Percentiles rank a stretch among this genome's conserved stretches.
These are phyloP conservation scores for Acipenser ruthenus DNA, from an alignment of 2,797 vertebrate genomes.

Conservation along the genomic window DNA sequence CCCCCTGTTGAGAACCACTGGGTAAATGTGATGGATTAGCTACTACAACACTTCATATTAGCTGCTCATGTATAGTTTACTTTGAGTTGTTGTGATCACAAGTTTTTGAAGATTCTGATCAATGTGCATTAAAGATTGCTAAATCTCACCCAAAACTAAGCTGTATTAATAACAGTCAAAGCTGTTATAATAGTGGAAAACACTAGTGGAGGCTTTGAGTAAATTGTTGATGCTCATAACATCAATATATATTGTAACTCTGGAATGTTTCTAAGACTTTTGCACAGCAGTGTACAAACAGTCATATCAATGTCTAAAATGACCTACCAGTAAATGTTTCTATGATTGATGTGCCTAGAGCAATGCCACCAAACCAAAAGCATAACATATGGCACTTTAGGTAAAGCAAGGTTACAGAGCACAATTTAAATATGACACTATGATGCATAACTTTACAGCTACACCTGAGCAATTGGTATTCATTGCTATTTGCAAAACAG, in stretches of 20 bases:
- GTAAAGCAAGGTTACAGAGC: conserved; percentile 39
- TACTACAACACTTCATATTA: too few relatives aligned
- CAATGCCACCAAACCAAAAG: conserved; percentile 42
- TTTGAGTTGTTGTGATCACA: too few relatives aligned
- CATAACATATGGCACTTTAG: conserved; percentile 45
- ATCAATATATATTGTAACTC: conserved; percentile 13
- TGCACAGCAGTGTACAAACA: background rate
- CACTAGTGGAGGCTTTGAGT: too few relatives aligned
- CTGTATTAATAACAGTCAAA: too few relatives aligned
- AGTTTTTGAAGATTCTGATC: too few relatives aligned
- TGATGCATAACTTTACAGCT: conserved; percentile 44
- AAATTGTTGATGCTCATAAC: background rate
- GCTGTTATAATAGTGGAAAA: too few relatives aligned
- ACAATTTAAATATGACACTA: conserved; percentile 46
- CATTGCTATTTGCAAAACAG: conserved; percentile 38
- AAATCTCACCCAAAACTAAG: too few relatives aligned
- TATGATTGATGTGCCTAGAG: conserved; percentile 18
- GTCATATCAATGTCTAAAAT: conserved; percentile 8
- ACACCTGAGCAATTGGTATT: conserved; percentile 38
- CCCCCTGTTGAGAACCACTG: too few relatives aligned
- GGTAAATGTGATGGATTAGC: too few relatives aligned
- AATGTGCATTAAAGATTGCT: too few relatives aligned
- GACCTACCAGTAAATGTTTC: conserved; percentile 1
- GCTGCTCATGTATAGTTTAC: too few relatives aligned
- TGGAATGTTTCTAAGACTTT: too few relatives aligned